A percentile compares a stretch with the other conserved stretches of the same genome.
Evolutionary conservation across 2,797 vertebrate genomes (phyloP).

Genomic region (Helarctos malayanus): DNA sequence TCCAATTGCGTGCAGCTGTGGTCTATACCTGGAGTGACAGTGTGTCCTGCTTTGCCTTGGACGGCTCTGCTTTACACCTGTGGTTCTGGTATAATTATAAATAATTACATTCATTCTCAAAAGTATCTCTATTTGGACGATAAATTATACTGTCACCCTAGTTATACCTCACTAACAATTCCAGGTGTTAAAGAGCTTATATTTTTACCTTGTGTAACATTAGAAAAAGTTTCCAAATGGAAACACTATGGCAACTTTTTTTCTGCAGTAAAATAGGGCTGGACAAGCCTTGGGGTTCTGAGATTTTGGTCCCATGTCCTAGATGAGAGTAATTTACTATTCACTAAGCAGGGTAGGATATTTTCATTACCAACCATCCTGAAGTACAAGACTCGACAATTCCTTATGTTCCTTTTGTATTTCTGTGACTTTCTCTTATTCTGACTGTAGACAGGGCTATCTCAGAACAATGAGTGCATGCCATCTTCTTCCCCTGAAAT

Average conservation of each 20-base stretch:
- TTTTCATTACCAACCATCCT: conserved; percentile 1
- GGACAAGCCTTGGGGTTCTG: neutral
- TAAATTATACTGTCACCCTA: conserved; percentile 67
- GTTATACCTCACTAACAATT: conserved; percentile 69
- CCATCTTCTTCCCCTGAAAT: conserved; percentile 14
- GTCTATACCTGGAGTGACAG: conserved; percentile 27
- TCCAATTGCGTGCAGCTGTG: conserved; percentile 71
- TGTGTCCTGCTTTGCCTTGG: conserved; percentile 49
- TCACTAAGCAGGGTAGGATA: neutral
- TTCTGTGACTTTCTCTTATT: neutral
- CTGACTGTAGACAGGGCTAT: neutral
- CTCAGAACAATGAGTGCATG: neutral
- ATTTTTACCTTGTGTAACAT: conserved; percentile 26
- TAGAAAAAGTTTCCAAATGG: conserved; percentile 69
- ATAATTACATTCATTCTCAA: conserved; percentile 72
- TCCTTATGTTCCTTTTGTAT: neutral
- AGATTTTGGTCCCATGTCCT: neutral
- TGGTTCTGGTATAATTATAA: conserved; percentile 70
- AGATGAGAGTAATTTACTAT: neutral
- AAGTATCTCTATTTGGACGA: conserved; percentile 61
- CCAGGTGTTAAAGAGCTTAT: conserved; percentile 61
- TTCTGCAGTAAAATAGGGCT: neutral
- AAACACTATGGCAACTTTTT: neutral
- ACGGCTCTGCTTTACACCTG: conserved; percentile 69
- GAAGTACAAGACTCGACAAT: neutral